Base-by-base conservation (phyloP, 2,113 vertebrate species). In the Brachyhypopomus gauderio region DNA sequence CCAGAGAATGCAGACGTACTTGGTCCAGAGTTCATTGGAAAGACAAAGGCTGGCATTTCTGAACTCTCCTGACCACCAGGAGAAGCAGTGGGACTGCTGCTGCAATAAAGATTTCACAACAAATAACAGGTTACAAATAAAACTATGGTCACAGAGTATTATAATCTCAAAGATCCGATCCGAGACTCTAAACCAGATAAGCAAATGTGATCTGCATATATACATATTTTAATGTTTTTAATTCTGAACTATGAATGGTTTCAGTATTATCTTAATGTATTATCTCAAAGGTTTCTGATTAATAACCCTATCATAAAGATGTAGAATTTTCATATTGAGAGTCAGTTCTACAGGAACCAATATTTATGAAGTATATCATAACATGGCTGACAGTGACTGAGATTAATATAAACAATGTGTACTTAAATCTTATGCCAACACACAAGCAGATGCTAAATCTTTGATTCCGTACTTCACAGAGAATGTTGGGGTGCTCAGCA, bases 21-120 rank as follows among this genome's bases (percentile, higher is more conserved):
- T 0, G 90, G 83, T 19, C 79, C 87, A 25, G 92, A 85, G 80
- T 81, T 90, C 72, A 88, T 25, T 30, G 90, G 86, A 84, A 94
- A 93, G 30, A 82, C 45, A 66, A 93, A 93, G 19, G 83, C 86
- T 84, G 93, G 90, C 75, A 91, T 75, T 3, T 88, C 87, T n/a
- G 87, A 79, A 12, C 52, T 59, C 20, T 70, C 80, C 75, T 48
- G 74, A 11, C 3, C 66, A 63, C 62, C 59, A 48, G 86, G 83
- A 63, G 90, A 90, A 17, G 45, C 45, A 27, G 64, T 25, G 14
- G 90, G 88, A 66, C 90, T 93, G 52, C 87, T 89, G 75, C 89
- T 92, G 71, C 78, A 86, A 3, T 45, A 22, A 1, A 78, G 72
- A 55, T 72, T 22, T 19, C 16, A 73, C 11, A 11, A 12, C 52